These are phyloP conservation scores for Lytechinus pictus DNA, from an alignment of 35 echinoderm and acorn worm genomes.

Conservation along the genomic window DNA sequence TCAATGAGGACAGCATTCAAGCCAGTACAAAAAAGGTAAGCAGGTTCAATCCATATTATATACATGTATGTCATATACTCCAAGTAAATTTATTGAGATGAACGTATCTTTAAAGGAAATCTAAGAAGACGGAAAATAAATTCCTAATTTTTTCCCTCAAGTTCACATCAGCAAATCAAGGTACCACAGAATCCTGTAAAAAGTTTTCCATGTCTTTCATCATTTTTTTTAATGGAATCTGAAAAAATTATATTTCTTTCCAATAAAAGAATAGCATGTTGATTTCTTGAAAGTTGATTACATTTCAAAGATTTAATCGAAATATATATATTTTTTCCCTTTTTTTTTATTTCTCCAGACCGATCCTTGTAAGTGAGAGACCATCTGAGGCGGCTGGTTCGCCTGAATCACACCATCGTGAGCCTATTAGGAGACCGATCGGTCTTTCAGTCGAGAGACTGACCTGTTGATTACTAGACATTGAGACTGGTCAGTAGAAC, in stretches of 20 bases:
- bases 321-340: not conserved
- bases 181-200: too few species aligned
- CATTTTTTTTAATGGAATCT: too few species aligned
- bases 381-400: conserved; percentile 43
- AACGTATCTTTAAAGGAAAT: too few species aligned
- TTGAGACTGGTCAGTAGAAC: not conserved
- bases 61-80: too few species aligned
- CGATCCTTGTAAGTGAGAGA: not conserved
- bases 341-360: not conserved
- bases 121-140: too few species aligned
- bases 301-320: not conserved
- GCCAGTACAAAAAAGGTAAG: conserved; percentile 69
- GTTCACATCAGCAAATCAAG: too few species aligned
- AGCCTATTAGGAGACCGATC: conserved; percentile 18
- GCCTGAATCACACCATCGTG: conserved; percentile 27
- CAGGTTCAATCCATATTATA: not conserved
- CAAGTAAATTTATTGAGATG: too few species aligned
- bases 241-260: too few species aligned
- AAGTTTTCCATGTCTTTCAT: too few species aligned
- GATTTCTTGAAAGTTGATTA: too few species aligned
- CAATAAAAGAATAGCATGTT: too few species aligned
- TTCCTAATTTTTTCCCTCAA: too few species aligned
- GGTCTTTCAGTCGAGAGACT: conserved; percentile 37
- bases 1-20: conserved; percentile 69
- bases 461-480: conserved; percentile 12